A percentile compares a stretch with the other conserved stretches of the same genome.
Evolutionary conservation across 2,113 vertebrate genomes (phyloP).

Genomic region (Ceyx margarethae): DNA sequence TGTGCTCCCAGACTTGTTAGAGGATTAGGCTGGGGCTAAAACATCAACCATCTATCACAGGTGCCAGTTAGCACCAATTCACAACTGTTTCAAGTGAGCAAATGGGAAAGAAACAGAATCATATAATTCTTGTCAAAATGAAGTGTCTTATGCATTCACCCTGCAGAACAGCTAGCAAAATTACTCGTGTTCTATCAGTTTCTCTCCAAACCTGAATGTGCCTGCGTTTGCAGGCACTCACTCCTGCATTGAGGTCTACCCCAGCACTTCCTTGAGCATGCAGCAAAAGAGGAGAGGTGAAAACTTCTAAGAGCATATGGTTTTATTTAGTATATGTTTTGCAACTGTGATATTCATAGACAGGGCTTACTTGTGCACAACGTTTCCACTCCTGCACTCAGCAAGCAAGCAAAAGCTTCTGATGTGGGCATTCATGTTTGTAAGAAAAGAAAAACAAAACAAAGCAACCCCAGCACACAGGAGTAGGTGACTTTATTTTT

Average conservation of each 20-base stretch:
- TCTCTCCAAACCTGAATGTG: background rate
- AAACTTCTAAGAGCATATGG: background rate
- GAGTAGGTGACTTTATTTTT: background rate
- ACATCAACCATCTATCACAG: background rate
- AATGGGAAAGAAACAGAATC: background rate
- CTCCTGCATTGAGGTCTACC: background rate
- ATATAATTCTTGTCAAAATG: background rate
- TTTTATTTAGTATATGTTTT: constrained; percentile 12
- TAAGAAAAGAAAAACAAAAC: background rate
- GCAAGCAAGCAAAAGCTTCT: background rate
- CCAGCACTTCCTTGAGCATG: background rate
- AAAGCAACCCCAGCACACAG: background rate
- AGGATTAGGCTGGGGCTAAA: background rate
- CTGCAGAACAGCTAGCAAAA: background rate
- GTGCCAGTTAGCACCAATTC: background rate
- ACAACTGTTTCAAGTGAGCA: background rate
- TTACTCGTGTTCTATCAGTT: background rate
- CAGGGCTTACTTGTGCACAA: background rate
- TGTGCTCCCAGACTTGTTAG: background rate
- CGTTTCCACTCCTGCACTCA: background rate
- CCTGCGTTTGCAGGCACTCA: background rate
- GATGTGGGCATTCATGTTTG: background rate
- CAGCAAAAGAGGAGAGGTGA: background rate
- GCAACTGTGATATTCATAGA: background rate
- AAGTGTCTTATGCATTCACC: background rate